Conservation (phyloP, 2,797 vertebrate genomes). For the Brachyalestes nurse region DNA sequence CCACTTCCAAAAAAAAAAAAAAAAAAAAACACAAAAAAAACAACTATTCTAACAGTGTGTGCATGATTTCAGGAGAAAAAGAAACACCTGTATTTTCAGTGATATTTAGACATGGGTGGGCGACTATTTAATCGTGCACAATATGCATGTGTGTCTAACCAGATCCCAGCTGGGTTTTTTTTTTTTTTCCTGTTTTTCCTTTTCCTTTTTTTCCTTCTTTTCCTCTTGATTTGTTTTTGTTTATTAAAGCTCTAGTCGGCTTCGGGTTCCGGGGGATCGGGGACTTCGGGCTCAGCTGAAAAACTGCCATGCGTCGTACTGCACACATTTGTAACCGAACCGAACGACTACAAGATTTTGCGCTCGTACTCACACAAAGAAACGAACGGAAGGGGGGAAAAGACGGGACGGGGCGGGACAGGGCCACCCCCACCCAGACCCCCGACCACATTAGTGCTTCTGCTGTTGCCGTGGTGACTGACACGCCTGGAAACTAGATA, state of each 20-base stretch:
- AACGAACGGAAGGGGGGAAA: slow-evolving; percentile 16
- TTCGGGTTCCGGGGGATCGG: slow-evolving; percentile 84
- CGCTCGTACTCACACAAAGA: slow-evolving; percentile 69
- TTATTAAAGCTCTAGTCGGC: slow-evolving; percentile 81
- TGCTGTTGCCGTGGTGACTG: slow-evolving; percentile 79
- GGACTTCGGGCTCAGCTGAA: slow-evolving; percentile 96
- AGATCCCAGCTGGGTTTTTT: slow-evolving; percentile 88
- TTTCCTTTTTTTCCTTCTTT: slow-evolving; percentile 64
- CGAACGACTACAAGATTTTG: slow-evolving; percentile 88
- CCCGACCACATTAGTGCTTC: slow-evolving; percentile 79
- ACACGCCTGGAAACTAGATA: slow-evolving; percentile 85
- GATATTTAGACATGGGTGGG: slow-evolving; percentile 76
- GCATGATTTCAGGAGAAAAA: slow-evolving; percentile 74
- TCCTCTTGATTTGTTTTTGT: slow-evolving; percentile 19
- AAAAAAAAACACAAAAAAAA: neutral
- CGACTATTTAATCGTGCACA: slow-evolving; percentile 92
- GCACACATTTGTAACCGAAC: slow-evolving; percentile 87
- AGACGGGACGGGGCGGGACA: slow-evolving; percentile 58
- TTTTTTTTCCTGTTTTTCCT: slow-evolving; percentile 81
- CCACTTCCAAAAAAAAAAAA: slow-evolving; percentile 70
- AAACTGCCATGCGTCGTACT: slow-evolving; percentile 99
- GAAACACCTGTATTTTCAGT: slow-evolving; percentile 70
- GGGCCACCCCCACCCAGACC: slow-evolving; percentile 47
- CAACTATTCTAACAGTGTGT: slow-evolving; percentile 80
- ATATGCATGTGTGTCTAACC: slow-evolving; percentile 91